Evolutionary conservation across 2,888 invertebrate species (phyloP).

Genomic region (Theristus sp.): DNA sequence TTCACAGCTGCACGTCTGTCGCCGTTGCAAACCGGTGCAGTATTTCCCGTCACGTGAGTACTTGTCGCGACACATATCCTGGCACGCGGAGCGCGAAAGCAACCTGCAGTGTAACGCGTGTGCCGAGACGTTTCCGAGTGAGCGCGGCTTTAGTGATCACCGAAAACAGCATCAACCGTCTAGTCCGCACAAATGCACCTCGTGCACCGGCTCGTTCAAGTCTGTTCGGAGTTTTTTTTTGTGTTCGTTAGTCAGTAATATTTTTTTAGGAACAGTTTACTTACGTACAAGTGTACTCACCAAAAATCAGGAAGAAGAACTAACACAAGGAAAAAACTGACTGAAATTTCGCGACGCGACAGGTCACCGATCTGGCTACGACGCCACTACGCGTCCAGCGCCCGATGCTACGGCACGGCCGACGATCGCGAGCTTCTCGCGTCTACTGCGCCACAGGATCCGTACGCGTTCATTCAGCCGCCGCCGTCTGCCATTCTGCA

Average conservation of each 20-base stretch:
- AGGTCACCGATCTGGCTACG: not conserved
- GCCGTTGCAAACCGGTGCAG: constrained; percentile 17
- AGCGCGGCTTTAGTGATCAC: not conserved
- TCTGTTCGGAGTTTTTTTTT: not conserved
- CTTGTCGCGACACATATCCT: constrained; percentile 20
- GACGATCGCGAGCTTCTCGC: not conserved
- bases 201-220: not conserved
- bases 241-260: not conserved
- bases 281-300: not conserved
- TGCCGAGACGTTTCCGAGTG: not conserved
- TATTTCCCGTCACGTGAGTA: constrained; percentile 22
- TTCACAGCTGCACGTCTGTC: constrained; percentile 20
- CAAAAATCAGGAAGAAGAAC: not conserved
- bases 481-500: not conserved
- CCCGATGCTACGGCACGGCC: not conserved
- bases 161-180: not conserved
- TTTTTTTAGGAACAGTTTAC: no score
- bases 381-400: not conserved
- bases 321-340: no score
- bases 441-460: not conserved
- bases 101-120: not conserved
- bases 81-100: constrained; percentile 13
- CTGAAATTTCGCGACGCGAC: no score
- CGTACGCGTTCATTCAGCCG: not conserved
- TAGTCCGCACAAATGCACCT: not conserved